A percentile compares a stretch with the other conserved stretches of the same genome.
phyloP scores from a whole-genome alignment of 1,140 invertebrate species.

The Centruroides sculpturatus region DNA sequence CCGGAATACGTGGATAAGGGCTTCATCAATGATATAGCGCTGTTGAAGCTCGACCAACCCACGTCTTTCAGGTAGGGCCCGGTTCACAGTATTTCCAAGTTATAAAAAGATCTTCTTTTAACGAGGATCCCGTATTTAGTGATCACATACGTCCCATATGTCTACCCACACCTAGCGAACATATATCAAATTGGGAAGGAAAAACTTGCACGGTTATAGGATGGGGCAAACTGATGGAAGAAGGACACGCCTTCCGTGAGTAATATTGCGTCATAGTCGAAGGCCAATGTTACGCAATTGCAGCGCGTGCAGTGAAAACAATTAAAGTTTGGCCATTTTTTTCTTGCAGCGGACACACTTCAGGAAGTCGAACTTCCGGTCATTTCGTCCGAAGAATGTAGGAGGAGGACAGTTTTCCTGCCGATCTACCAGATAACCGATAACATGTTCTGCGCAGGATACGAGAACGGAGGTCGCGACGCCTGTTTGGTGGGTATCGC shows the following conservation, averaged over 20 bases:
- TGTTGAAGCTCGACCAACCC: constrained; percentile 45
- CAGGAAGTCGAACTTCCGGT: constrained; percentile 73
- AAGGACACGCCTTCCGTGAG: constrained; percentile 23
- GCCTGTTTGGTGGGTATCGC: constrained; percentile 46
- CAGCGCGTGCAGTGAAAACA: no score
- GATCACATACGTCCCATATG: constrained; percentile 61
- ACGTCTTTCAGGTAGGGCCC: constrained; percentile 38
- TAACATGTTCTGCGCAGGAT: constrained; percentile 82
- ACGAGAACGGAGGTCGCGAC: constrained; percentile 49
- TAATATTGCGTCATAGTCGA: background rate
- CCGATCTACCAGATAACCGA: constrained; percentile 63
- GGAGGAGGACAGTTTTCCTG: constrained; percentile 57
- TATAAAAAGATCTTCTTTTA: background rate
- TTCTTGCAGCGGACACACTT: constrained; percentile 55
- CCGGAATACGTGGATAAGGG: constrained; percentile 58
- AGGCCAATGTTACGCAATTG: background rate
- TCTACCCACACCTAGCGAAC: constrained; percentile 36
- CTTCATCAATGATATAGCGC: constrained; percentile 63
- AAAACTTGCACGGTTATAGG: constrained; percentile 59
- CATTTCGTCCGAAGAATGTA: constrained; percentile 63
- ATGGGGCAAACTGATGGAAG: constrained; percentile 67
- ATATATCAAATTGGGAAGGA: constrained; percentile 28
- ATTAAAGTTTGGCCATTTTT: background rate
- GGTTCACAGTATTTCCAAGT: background rate
- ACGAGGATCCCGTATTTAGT: constrained; percentile 20